Conservation (phyloP, 1,140 invertebrate species). For the Drosophila jambulina region DNA sequence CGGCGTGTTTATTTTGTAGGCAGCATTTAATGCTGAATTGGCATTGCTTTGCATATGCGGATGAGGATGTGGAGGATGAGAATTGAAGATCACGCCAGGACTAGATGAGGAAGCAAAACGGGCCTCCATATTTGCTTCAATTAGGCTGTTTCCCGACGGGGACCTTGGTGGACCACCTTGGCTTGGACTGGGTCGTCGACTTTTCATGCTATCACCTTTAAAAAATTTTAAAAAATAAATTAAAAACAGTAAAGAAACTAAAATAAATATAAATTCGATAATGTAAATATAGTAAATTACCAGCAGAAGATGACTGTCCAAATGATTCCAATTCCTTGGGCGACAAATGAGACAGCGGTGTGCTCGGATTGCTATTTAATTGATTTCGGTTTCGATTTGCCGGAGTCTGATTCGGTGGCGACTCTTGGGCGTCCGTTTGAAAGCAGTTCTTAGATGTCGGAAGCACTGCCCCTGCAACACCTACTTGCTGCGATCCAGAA, state of each 20-base stretch:
- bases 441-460: slow-evolving; percentile 59
- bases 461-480: slow-evolving; percentile 4
- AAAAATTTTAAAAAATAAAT: background rate
- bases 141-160: slow-evolving; percentile 43
- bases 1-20: slow-evolving; percentile 53
- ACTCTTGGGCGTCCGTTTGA: slow-evolving; percentile 50
- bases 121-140: slow-evolving; percentile 58
- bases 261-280: background rate
- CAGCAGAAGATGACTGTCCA: slow-evolving; percentile 30
- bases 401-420: slow-evolving; percentile 65
- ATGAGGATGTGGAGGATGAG: slow-evolving; percentile 34
- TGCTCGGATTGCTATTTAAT: slow-evolving; percentile 89
- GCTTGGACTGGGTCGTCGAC: slow-evolving; percentile 67
- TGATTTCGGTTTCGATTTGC: slow-evolving; percentile 65
- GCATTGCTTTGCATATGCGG: slow-evolving; percentile 63
- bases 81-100: slow-evolving; percentile 73
- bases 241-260: background rate
- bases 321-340: slow-evolving; percentile 85
- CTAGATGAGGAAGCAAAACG: slow-evolving; percentile 68
- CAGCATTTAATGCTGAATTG: slow-evolving; percentile 57
- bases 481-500: slow-evolving; percentile 3
- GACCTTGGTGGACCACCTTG: slow-evolving; percentile 43
- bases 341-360: slow-evolving; percentile 89
- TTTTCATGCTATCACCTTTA: slow-evolving; percentile 65
- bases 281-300: slow-evolving; percentile 1